phyloP scores from a whole-genome alignment of 2,113 vertebrate genomes.

The Prietella phreatophila region DNA sequence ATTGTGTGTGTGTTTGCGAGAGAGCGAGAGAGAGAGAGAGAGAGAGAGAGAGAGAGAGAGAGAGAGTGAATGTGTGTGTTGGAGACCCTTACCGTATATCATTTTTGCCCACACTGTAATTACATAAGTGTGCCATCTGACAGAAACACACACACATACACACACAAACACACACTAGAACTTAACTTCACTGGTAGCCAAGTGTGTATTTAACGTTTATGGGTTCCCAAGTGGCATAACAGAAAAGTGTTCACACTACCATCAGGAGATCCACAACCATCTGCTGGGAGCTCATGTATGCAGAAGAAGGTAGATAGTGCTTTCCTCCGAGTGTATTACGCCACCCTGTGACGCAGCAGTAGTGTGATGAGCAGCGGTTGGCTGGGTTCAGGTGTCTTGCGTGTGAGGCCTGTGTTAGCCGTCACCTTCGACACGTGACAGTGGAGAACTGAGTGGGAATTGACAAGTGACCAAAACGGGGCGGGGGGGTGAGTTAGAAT shows the following conservation, averaged over 20 bases:
- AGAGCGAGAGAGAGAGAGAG: not conserved
- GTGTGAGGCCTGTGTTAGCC: not conserved
- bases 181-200: not conserved
- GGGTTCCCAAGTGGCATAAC: not conserved
- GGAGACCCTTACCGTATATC: conserved; percentile 18
- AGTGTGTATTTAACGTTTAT: not conserved
- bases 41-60: not conserved
- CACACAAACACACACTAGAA: not conserved
- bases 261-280: not conserved
- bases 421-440: not conserved
- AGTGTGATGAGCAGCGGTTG: not conserved
- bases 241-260: not conserved
- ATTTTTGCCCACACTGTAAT: conserved; percentile 39
- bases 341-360: not conserved
- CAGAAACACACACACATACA: conserved; percentile 13
- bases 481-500: no score
- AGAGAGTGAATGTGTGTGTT: conserved; percentile 24
- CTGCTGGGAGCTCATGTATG: not conserved
- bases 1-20: conserved; percentile 25
- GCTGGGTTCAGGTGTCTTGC: not conserved
- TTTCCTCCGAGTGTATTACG: not conserved
- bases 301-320: not conserved
- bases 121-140: conserved; percentile 39
- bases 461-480: not conserved
- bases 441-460: not conserved